Percentiles rank a stretch among this genome's conserved stretches.
Conservation (phyloP, 2,113 vertebrate genomes). For the Smithornis capensis region DNA sequence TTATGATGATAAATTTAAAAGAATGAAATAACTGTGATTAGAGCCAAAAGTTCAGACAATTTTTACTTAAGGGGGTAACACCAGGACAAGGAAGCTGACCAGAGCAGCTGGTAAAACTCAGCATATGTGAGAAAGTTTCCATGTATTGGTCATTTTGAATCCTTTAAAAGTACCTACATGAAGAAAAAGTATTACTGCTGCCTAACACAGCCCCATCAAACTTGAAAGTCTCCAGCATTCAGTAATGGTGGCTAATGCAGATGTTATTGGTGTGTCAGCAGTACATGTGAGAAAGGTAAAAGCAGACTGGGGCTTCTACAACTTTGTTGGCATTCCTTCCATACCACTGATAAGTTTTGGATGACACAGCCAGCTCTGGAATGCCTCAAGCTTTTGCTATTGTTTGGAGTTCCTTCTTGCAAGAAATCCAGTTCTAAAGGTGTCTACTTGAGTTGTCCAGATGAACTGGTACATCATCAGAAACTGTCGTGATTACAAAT, state of each 20-base stretch:
- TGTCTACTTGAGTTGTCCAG: not conserved
- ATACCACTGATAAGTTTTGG: not conserved
- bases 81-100: not conserved
- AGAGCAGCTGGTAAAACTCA: not conserved
- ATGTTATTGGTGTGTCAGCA: not conserved
- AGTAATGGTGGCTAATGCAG: not conserved
- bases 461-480: not conserved
- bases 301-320: not conserved
- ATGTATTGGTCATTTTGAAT: not conserved
- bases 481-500: not conserved
- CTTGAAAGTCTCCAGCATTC: not conserved
- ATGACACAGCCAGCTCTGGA: not conserved
- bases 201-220: not conserved
- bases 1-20: not conserved
- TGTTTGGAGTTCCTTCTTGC: not conserved
- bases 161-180: not conserved
- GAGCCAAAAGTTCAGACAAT: not conserved
- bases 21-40: not conserved
- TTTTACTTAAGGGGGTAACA: not conserved
- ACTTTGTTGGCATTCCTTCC: not conserved
- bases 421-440: not conserved
- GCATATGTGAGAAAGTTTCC: not conserved
- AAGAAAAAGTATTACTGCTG: not conserved
- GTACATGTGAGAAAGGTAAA: not conserved
- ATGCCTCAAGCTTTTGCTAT: not conserved